Evolutionary conservation across 1,140 invertebrate species (phyloP), one percentile per base, ranked within the genome.

Genomic region (Cydia splendana): DNA sequence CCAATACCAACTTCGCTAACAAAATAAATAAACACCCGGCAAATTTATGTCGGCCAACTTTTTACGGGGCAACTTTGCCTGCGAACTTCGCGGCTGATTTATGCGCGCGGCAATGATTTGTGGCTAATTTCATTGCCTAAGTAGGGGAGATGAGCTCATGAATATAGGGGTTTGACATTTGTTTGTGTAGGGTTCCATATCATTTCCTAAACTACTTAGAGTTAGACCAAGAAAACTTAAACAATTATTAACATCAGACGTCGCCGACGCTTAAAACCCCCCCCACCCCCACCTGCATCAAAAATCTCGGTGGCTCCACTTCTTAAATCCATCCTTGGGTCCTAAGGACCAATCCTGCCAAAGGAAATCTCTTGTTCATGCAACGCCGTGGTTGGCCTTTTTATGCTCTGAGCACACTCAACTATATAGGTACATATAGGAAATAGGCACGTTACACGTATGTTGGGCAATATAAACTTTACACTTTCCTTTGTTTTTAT

Each of bases 41-140:
- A 20, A 57, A 57, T 57, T 57, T 57, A 57, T 57, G 53, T 57
- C n/a, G 6, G n/a, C 4, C n/a, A 57, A 57, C 53, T 57, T 57
- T 57, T 57, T 57, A 57, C 53, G 53, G 53, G 53, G 4, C 53
- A 57, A 57, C 15, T 57, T 51, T 42, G 7, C 48, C 48, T 57
- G 53, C 53, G 18, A 57, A 57, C n/a, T 51, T 51, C 12, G 48
- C 4, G 1, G 53, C 53, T 57, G 53, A 57, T 57, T 57, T 57
- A 57, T 57, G 53, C 53, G 7, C 6, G 15, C 15, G 53, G 53
- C 53, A 57, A 57, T 57, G 53, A 57, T 57, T 57, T 57, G 53
- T 57, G 53, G 53, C 53, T 57, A 57, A 57, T 57, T 57, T 57
- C 53, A 57, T 57, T 57, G 53, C 53, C 53, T 57, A 57, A 57